Conservation (phyloP, 1,140 invertebrate species). For the Pachypsylla venusta region DNA sequence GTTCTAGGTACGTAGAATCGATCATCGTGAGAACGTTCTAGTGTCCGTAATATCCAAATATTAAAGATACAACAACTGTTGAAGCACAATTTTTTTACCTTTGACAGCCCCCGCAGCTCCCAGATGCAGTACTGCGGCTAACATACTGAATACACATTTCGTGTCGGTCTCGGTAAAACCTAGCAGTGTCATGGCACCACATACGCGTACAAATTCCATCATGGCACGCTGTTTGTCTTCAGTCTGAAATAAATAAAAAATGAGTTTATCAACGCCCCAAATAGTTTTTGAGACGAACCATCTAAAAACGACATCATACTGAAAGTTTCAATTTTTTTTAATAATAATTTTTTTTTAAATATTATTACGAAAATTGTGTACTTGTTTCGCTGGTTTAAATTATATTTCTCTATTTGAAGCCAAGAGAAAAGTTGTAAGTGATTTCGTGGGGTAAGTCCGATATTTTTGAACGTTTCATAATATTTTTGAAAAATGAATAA, state of each 20-base stretch:
- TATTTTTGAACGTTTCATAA: too few species aligned
- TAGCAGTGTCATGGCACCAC: slow-evolving; percentile 55
- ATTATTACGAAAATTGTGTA: too few species aligned
- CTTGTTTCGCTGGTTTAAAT: too few species aligned
- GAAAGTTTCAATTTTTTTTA: too few species aligned
- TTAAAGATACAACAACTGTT: not conserved
- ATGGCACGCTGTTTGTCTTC: slow-evolving; percentile 66
- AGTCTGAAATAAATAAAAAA: slow-evolving; percentile 38
- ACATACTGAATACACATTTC: slow-evolving; percentile 65
- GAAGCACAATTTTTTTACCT: slow-evolving; percentile 30
- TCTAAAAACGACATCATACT: too few species aligned
- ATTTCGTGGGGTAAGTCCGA: too few species aligned
- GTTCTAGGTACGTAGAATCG: not conserved
- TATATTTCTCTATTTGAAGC: too few species aligned
- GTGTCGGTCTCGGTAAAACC: slow-evolving; percentile 59
- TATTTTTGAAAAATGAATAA: too few species aligned
- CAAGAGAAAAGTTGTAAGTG: too few species aligned
- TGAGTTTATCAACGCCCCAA: too few species aligned
- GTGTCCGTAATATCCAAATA: not conserved
- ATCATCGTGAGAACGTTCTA: not conserved
- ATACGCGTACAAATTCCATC: slow-evolving; percentile 58
- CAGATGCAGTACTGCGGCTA: slow-evolving; percentile 84
- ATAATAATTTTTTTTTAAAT: too few species aligned
- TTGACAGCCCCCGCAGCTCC: slow-evolving; percentile 65
- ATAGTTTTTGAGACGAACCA: too few species aligned